A percentile compares a stretch with the other conserved stretches of the same genome.
These are phyloP conservation scores for pig (Sus scrofa) DNA, from an alignment of 2,113 vertebrate genomes.

Conservation along the genomic window T2T-Sscrofa CM000824.6:163636501-163637000, in stretches of 20 bases:
- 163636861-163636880: neutral
- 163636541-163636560: conserved; percentile 40
- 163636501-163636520: too few relatives aligned
- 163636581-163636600: conserved; percentile 59
- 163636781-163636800: neutral
- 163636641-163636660: neutral
- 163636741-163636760: neutral
- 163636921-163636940: too few relatives aligned
- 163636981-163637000: too few relatives aligned
- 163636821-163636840: neutral
- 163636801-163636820: neutral
- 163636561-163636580: conserved; percentile 12
- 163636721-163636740: neutral
- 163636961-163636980: too few relatives aligned
- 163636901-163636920: too few relatives aligned
- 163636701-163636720: neutral
- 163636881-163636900: too few relatives aligned
- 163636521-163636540: too few relatives aligned
- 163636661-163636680: conserved; percentile 13
- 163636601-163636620: conserved; percentile 6
- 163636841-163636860: neutral
- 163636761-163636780: conserved; percentile 4
- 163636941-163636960: too few relatives aligned
- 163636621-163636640: conserved; percentile 19
- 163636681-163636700: neutral